These are phyloP conservation scores for Clusia tigrina DNA, from an alignment of 2,888 invertebrate genomes.

Conservation along the genomic window DNA sequence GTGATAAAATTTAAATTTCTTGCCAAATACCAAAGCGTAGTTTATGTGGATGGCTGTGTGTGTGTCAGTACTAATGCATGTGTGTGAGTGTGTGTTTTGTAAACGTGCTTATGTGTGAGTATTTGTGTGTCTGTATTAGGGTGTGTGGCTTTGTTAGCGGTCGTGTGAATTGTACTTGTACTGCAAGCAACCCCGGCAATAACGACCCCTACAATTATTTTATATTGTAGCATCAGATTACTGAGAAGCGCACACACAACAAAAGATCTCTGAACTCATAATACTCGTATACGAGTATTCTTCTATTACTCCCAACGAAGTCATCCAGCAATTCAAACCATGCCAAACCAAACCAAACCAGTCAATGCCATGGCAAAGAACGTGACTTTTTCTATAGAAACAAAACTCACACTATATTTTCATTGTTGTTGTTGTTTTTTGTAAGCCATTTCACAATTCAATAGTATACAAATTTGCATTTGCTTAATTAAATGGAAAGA, in stretches of 20 bases:
- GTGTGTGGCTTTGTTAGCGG: neutral
- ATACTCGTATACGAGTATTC: neutral
- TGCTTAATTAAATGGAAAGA: conserved; percentile 25
- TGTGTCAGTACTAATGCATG: too few species aligned
- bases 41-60: neutral
- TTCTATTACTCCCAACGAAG: neutral
- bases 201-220: conserved; percentile 15
- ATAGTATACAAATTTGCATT: conserved; percentile 19
- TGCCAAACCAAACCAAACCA: conserved; percentile 1
- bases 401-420: too few species aligned
- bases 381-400: conserved; percentile 23
- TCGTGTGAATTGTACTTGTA: neutral
- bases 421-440: too few species aligned
- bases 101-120: too few species aligned
- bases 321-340: neutral
- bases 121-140: too few species aligned
- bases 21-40: neutral
- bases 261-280: neutral
- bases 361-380: conserved; percentile 12
- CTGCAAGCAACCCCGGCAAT: neutral
- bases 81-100: too few species aligned
- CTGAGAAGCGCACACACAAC: neutral
- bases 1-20: neutral
- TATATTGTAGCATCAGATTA: conserved; percentile 14
- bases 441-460: conserved; percentile 4